Evolutionary conservation across 1,140 invertebrate genomes (phyloP).

Genomic region (Nylanderia fulva): DNA sequence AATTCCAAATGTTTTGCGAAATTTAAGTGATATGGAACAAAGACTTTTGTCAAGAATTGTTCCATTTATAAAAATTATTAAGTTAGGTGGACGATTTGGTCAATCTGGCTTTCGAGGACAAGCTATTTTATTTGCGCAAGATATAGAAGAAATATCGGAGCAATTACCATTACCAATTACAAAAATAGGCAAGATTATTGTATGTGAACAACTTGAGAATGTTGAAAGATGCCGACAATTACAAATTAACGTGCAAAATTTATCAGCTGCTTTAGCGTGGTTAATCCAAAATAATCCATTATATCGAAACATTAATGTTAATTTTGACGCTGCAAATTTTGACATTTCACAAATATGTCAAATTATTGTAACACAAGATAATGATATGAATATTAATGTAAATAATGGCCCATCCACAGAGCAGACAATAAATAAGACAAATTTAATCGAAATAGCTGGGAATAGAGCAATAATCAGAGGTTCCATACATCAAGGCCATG

Average conservation of each 20-base stretch:
- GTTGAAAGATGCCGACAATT: neutral
- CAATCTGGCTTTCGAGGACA: neutral
- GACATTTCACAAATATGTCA: conserved; percentile 8
- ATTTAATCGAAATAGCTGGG: neutral
- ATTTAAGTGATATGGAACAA: conserved; percentile 3
- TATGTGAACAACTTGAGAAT: neutral
- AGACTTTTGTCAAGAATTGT: neutral
- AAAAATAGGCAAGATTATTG: neutral
- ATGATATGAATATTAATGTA: neutral
- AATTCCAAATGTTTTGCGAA: neutral
- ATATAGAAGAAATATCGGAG: neutral
- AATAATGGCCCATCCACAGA: neutral
- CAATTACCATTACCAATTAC: neutral
- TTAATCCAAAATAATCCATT: neutral
- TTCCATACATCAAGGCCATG: neutral
- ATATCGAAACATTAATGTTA: conserved; percentile 4
- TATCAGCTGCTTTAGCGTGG: neutral
- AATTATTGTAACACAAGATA: neutral
- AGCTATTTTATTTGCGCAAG: neutral
- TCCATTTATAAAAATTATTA: conserved; percentile 6
- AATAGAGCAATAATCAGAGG: conserved; percentile 18
- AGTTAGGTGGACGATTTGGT: conserved; percentile 1
- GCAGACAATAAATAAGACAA: neutral
- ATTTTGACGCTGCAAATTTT: neutral
- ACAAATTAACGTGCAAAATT: neutral